Conservation (phyloP, 2,113 vertebrate genomes). For the Ursus arctos region DNA sequence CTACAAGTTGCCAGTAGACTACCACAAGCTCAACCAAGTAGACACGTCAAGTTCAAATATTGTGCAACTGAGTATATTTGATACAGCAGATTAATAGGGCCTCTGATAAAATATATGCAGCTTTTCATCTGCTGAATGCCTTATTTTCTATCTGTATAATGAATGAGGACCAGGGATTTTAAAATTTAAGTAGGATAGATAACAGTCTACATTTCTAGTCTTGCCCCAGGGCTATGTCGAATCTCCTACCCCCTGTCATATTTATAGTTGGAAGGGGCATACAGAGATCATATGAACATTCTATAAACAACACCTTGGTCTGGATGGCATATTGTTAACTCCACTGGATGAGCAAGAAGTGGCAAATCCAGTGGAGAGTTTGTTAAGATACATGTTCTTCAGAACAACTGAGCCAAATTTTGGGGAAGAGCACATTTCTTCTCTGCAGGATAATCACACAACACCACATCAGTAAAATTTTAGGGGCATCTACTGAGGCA, state of each 20-base stretch:
- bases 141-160: background rate
- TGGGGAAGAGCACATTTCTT: background rate
- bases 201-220: background rate
- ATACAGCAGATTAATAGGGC: background rate
- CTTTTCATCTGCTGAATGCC: background rate
- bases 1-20: background rate
- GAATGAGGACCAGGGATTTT: background rate
- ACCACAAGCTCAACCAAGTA: background rate
- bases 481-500: background rate
- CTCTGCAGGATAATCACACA: background rate
- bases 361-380: background rate
- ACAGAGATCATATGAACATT: background rate
- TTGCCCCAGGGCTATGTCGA: background rate
- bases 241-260: background rate
- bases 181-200: background rate
- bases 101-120: background rate
- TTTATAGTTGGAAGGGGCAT: background rate
- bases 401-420: background rate
- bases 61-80: background rate
- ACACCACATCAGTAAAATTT: background rate
- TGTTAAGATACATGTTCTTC: background rate
- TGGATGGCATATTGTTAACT: background rate
- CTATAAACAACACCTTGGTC: background rate
- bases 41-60: background rate
- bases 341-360: background rate